Evolutionary conservation across 2,888 invertebrate species (phyloP).

Genomic region (Aphidius colemani): DNA sequence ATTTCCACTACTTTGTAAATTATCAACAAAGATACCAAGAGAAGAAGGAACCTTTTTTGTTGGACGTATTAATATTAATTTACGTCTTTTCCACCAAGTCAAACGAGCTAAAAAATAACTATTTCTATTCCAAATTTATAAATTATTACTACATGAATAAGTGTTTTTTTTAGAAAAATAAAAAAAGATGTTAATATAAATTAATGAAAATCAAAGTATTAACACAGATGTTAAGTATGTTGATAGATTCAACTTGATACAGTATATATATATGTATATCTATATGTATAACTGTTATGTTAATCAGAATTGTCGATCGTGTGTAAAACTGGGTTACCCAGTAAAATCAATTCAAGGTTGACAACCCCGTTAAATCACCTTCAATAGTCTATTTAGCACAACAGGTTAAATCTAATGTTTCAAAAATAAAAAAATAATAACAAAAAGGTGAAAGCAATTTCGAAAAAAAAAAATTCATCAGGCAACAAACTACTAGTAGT

Average conservation of each 20-base stretch:
- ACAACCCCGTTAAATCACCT: constrained; percentile 35
- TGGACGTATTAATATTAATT: constrained; percentile 37
- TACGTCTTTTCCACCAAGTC: constrained; percentile 54
- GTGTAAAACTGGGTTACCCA: constrained; percentile 44
- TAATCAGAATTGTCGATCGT: constrained; percentile 44
- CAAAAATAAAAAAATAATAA: no score
- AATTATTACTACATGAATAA: not conserved
- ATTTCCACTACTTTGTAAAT: constrained; percentile 50
- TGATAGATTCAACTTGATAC: constrained; percentile 9
- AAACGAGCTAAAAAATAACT: constrained; percentile 55
- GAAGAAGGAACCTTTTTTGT: constrained; percentile 33
- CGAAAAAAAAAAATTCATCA: no score
- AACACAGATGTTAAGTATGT: constrained; percentile 8
- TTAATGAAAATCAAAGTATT: constrained; percentile 10
- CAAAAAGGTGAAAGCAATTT: no score
- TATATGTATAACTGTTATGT: constrained; percentile 43
- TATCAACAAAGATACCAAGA: constrained; percentile 50
- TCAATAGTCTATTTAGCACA: constrained; percentile 25
- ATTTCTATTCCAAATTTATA: constrained; percentile 4
- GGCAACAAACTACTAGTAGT: no score
- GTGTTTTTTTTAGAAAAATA: not conserved
- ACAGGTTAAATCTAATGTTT: constrained; percentile 14
- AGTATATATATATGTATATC: no score
- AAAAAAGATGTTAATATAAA: not conserved
- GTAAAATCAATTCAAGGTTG: constrained; percentile 39